Evolutionary conservation across 1,140 invertebrate genomes (phyloP).

Genomic region (Zaprionus taronus): DNA sequence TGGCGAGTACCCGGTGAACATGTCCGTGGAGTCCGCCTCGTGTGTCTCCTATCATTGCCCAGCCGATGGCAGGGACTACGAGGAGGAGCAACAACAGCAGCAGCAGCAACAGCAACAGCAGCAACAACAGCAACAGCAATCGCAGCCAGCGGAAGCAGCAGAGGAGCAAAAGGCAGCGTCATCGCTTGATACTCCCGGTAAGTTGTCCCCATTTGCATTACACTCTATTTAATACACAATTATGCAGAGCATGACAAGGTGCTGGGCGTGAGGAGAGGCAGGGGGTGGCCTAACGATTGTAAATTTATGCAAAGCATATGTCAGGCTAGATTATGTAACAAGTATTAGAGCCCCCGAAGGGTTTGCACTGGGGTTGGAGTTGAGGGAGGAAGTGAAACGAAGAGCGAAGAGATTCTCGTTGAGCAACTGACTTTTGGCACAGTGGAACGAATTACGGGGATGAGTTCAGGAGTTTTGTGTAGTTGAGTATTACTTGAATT

Average conservation of each 20-base stretch:
- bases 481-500: background rate
- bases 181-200: slow-evolving; percentile 61
- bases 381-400: background rate
- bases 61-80: slow-evolving; percentile 65
- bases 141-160: slow-evolving; percentile 2
- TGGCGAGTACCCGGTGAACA: slow-evolving; percentile 74
- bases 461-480: background rate
- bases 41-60: slow-evolving; percentile 77
- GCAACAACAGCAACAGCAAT: slow-evolving; percentile 26
- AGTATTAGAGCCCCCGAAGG: slow-evolving; percentile 47
- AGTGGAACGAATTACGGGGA: slow-evolving; percentile 22
- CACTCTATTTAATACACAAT: slow-evolving; percentile 76
- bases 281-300: slow-evolving; percentile 28
- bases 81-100: slow-evolving; percentile 59
- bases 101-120: slow-evolving; percentile 33
- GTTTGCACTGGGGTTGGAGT: background rate
- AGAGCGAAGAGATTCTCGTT: background rate
- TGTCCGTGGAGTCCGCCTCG: slow-evolving; percentile 78
- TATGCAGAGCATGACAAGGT: slow-evolving; percentile 50
- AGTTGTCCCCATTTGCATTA: slow-evolving; percentile 64
- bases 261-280: background rate
- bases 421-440: slow-evolving; percentile 30
- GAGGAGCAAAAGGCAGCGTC: slow-evolving; percentile 30
- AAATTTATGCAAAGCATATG: slow-evolving; percentile 82
- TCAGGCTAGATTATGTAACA: slow-evolving; percentile 73